These are phyloP conservation scores for Vulpes vulpes DNA, from an alignment of 2,113 vertebrate species.

Conservation along the genomic window DNA sequence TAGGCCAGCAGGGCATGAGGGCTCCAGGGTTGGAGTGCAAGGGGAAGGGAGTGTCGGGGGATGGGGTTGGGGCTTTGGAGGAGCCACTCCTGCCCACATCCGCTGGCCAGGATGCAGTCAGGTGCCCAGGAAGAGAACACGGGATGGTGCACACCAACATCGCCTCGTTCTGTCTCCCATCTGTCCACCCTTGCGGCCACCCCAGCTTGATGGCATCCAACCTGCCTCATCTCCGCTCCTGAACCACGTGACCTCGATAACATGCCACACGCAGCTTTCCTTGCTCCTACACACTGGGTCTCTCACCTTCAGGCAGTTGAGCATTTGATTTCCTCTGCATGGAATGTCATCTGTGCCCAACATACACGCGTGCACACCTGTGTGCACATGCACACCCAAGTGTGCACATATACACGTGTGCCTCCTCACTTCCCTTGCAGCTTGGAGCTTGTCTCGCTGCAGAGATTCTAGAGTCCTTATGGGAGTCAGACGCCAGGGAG, in stretches of 20 bases:
- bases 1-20: neutral
- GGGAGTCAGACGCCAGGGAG: fast-evolving
- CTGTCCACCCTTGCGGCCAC: neutral
- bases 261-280: fast-evolving
- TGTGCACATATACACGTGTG: no score
- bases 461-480: neutral
- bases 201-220: neutral
- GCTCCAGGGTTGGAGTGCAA: no score
- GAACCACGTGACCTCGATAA: no score
- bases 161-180: neutral
- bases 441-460: neutral
- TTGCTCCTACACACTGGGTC: neutral
- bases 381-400: neutral
- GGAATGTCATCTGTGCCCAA: no score
- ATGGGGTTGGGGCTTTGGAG: neutral
- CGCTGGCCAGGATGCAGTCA: neutral
- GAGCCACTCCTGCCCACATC: neutral
- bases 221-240: neutral
- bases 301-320: no score
- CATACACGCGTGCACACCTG: fast-evolving
- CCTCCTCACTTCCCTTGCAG: neutral
- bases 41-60: no score
- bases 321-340: neutral
- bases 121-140: no score
- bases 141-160: neutral